phyloP scores from a whole-genome alignment of 2,113 vertebrate species.

The Rattus rattus region DNA sequence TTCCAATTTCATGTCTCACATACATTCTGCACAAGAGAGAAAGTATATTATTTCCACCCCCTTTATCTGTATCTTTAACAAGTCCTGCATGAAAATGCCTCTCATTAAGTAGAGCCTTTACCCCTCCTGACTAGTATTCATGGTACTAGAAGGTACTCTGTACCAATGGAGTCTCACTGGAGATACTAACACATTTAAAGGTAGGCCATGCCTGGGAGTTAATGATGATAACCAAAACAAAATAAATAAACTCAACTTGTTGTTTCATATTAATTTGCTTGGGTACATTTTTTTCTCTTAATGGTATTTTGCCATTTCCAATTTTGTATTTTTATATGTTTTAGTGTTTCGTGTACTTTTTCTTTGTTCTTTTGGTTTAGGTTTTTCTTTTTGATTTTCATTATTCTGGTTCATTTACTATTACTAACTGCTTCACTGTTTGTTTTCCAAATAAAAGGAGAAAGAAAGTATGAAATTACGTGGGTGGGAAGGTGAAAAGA shows the following conservation, averaged over 20 bases:
- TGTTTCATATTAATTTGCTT: no score
- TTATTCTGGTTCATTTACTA: not conserved
- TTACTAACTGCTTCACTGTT: not conserved
- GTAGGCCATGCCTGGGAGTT: not conserved
- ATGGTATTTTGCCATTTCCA: not conserved
- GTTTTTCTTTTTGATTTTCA: not conserved
- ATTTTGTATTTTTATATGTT: not conserved
- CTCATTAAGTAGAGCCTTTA: not conserved
- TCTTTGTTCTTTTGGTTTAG: not conserved
- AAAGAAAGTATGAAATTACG: not conserved
- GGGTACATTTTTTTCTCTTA: no score
- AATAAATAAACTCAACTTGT: no score
- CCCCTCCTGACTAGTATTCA: not conserved
- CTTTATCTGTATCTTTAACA: not conserved
- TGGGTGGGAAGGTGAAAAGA: not conserved
- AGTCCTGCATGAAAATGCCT: not conserved
- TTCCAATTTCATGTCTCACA: not conserved
- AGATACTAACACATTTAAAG: not conserved
- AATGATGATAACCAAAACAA: no score
- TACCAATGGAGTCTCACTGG: not conserved
- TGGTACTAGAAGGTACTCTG: not conserved
- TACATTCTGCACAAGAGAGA: not conserved
- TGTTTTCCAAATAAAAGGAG: not conserved
- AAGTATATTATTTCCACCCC: not conserved
- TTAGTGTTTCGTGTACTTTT: not conserved